Evolutionary conservation across 2,113 vertebrate species (phyloP), one percentile per base, ranked within the genome.

Genomic region (Melanerpes formicivorus): DNA sequence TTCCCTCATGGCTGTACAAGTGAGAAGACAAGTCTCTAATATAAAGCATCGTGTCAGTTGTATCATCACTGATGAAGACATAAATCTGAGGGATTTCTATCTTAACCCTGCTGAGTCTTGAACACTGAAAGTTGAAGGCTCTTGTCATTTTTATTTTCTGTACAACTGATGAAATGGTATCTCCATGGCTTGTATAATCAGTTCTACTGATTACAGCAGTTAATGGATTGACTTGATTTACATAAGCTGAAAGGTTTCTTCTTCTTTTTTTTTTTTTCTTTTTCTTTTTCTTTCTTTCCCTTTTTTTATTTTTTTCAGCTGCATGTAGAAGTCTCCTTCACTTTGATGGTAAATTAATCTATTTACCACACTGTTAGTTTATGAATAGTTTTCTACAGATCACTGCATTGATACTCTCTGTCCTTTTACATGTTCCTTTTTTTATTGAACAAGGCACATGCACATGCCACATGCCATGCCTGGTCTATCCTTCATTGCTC

Each of bases 71-170:
- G 77, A 42, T 87, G 81, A 40, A 93, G 82, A 56, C 81, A 80
- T 77, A 90, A 93, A 76, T 94, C 76, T 92, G 54, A 82, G 11
- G 26, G 34, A 66, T 87, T 90, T 91, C 55, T 93, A 3, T 84
- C 72, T 84, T 85, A 90, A 90, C 75, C 44, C 55, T 75, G 69
- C 30, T 0, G 1, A 75, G 29, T 70, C 55, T 29, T 70, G 77
- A 70, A 76, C 55, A 21, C 2, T 52, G 21, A 52, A 95, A 87
- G 70, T 72, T 89, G 92, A 92, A 85, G 59, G 71, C 80, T 94
- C 75, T 87, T 90, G 60, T 90, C 4, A 72, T 77, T 93, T 93
- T 95, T 95, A 84, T 80, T 88, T 95, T 96, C 80, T 79, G 55
- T 87, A 62, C 60, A 72, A 85, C 55, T 50, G 83, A 87, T 93